Percentiles rank a stretch among this genome's conserved stretches.
Evolutionary conservation across 2,888 invertebrate species (phyloP).

Genomic region (Pammene aurita): DNA sequence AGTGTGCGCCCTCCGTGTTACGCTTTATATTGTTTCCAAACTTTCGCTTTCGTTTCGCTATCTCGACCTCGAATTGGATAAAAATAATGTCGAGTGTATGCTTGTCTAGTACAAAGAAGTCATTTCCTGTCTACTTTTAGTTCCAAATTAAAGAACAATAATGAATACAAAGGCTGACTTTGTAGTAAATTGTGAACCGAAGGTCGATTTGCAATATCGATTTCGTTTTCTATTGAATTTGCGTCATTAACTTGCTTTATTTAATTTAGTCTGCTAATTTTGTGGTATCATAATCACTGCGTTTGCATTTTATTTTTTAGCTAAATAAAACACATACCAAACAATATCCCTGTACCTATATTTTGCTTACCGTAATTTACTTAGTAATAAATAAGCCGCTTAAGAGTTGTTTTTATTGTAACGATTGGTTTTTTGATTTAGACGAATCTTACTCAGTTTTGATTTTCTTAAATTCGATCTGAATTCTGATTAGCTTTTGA

Average conservation of each 20-base stretch:
- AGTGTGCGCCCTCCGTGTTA: slow-evolving; percentile 15
- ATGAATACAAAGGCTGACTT: slow-evolving; percentile 28
- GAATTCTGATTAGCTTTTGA: too few species aligned
- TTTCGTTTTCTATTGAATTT: slow-evolving; percentile 40
- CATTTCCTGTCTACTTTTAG: slow-evolving; percentile 20
- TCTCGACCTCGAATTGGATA: slow-evolving; percentile 7
- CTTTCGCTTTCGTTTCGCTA: slow-evolving; percentile 33
- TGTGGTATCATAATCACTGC: background rate
- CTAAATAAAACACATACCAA: background rate
- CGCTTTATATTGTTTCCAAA: slow-evolving; percentile 51
- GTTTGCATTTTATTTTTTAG: background rate
- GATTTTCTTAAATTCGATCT: too few species aligned
- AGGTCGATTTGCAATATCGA: slow-evolving; percentile 46
- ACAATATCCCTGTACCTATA: too few species aligned
- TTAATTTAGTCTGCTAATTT: slow-evolving; percentile 8
- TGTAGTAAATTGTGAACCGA: slow-evolving; percentile 42
- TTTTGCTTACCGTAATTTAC: too few species aligned
- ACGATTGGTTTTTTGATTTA: too few species aligned
- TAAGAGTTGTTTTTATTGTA: too few species aligned
- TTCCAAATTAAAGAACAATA: slow-evolving; percentile 39
- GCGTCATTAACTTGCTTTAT: slow-evolving; percentile 27
- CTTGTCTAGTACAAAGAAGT: slow-evolving; percentile 26
- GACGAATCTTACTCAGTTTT: too few species aligned
- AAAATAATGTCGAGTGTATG: slow-evolving; percentile 26
- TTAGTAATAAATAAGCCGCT: too few species aligned